Base-by-base conservation (phyloP, 1,140 invertebrate species). In the Lasaia peninsularis region DNA sequence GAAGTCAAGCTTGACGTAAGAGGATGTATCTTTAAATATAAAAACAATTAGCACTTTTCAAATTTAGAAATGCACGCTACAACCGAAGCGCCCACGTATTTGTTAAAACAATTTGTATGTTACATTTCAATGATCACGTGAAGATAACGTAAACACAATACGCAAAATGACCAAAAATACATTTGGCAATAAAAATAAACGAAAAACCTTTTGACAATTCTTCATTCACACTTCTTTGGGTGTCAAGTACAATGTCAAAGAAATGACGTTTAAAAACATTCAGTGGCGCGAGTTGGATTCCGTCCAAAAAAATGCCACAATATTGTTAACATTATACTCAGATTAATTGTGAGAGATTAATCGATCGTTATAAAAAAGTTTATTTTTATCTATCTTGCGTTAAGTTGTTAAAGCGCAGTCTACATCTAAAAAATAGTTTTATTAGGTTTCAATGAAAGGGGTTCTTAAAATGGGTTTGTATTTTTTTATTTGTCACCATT, bases 111-210 rank as follows among this genome's bases (percentile, higher is more conserved):
- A 69, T 71, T 69, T 55, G 51, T 51, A 66, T 64, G 61, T 66
- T 65, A 57, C 58, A 71, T 71, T n/a, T n/a, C n/a, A 64, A 58
- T 14, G 52, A 77, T 86, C 80, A 86, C 82, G 80, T 84, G 80
- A 83, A 62, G 58, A 53, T 59, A 37, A 70, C 73, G 74, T 75
- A 83, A 78, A 80, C 66, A 77, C 52, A 56, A 35, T 50, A 50
- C 51, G 65, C 60, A 69, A 68, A 82, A 70, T 75, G 71, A 70
- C 16, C 33, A 50, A 56, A 61, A 67, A 65, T 58, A 62, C 62
- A 66, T 48, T 28, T 56, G 35, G 28, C 24, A 65, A 12, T 51
- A 51, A 61, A 40, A 52, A 61, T 40, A 62, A 58, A 40, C 6
- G n/a, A 35, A 21, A 35, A 53, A 34, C n/a, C 21, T 1, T 12